These are phyloP conservation scores for Esperia sulphurella DNA, from an alignment of 2,888 invertebrate species.

Conservation along the genomic window DNA sequence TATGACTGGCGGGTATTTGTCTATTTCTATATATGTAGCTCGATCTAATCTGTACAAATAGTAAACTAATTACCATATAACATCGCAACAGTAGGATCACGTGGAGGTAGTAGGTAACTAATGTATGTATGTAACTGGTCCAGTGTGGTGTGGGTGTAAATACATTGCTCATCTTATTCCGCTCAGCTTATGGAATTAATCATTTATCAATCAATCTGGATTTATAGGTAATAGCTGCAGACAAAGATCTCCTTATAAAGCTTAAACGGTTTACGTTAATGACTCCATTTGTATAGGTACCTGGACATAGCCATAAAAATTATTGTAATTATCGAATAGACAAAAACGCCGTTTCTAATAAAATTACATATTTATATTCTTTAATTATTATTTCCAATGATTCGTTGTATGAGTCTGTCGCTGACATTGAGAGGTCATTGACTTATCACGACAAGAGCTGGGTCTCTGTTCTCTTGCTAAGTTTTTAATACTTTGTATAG, in stretches of 20 bases:
- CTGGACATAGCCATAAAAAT: conserved; percentile 28
- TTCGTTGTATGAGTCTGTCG: conserved; percentile 47
- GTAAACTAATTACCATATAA: conserved; percentile 8
- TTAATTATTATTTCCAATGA: conserved; percentile 47
- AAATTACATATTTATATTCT: conserved; percentile 41
- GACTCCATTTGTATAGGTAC: conserved; percentile 30
- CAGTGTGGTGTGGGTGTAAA: conserved; percentile 40
- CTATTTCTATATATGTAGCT: no score
- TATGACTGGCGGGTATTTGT: no score
- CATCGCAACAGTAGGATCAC: conserved; percentile 4
- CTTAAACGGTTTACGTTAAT: conserved; percentile 30
- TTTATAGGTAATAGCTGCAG: conserved; percentile 29
- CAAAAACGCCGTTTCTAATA: conserved; percentile 34
- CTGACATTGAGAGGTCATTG: conserved; percentile 74
- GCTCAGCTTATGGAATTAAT: conserved; percentile 29
- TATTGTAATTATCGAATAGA: conserved; percentile 35
- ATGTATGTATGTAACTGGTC: conserved; percentile 13
- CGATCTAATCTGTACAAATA: neutral
- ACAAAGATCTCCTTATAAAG: conserved; percentile 40
- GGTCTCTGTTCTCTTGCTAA: conserved; percentile 48
- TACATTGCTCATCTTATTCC: conserved; percentile 8
- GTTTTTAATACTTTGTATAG: conserved; percentile 24
- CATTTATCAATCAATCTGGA: conserved; percentile 31
- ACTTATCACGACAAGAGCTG: conserved; percentile 50
- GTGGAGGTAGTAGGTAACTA: conserved; percentile 4